Base-by-base conservation (phyloP, 1,140 invertebrate species). In the Dendroctonus ponderosae region DNA sequence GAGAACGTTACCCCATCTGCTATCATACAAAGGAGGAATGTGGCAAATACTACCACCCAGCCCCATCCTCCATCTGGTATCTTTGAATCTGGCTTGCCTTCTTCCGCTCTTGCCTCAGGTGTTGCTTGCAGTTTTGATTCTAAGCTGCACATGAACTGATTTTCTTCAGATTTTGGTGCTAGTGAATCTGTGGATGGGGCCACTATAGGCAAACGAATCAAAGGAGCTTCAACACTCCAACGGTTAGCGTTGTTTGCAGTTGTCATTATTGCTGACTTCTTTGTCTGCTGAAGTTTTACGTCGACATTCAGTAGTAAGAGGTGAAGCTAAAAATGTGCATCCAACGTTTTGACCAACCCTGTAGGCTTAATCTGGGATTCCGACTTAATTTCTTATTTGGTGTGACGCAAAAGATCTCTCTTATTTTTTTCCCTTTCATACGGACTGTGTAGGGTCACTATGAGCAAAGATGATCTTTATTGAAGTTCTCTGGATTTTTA, bases 1-100 rank as follows among this genome's bases (percentile, higher is more conserved):
- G 93, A 94, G 75, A 96, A 96, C 15, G 92, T 93, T 7, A 97
- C 88, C 0, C 95, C 96, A 77, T 98, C 96, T 11, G 93, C 92
- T 12, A 97, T 91, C 79, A 96, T 86, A 39, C 92, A 94, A 49
- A 95, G 89, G 43, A 95, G 74, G 57, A 97, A 85, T 0, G 92
- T 93, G 0, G 92, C 87, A 5, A 89, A 76, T 0, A 96, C 93
- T 0, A 97, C 91, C 8, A 96, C 85, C 94, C 94, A 96, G 0
- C 94, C 93, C 87, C 87, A 93, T 40, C 86, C 86, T 7, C 88
- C 88, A 64, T 90, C 88, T 0, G 88, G 88, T 14, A 88, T 84
- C 15, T 80, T 80, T 0, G 84, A 80, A 69, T 83, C 83, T 46
- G 1, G 44, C 9, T 46, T 46, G 44, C 12, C 12, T 46, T 9